Percentiles rank a stretch among this genome's conserved stretches.
These are phyloP conservation scores for Ormia ochracea DNA, from an alignment of 2,888 invertebrate genomes.

Conservation along the genomic window DNA sequence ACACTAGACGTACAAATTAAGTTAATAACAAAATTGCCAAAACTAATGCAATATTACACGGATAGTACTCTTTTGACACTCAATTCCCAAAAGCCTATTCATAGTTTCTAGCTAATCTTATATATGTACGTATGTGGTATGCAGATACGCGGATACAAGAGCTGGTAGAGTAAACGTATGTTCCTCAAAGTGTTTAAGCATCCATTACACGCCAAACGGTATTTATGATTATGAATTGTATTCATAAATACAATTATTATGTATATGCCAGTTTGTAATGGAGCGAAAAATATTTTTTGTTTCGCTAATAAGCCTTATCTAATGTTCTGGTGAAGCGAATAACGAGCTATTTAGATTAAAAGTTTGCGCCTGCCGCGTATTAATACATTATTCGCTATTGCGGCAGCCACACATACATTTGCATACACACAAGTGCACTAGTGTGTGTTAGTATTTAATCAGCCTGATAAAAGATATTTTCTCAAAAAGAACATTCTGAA, in stretches of 20 bases:
- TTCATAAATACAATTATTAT: neutral
- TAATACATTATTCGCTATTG: conserved; percentile 25
- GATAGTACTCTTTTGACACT: neutral
- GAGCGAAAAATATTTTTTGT: conserved; percentile 35
- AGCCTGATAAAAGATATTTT: neutral
- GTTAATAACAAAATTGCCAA: conserved; percentile 19
- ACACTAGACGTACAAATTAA: neutral
- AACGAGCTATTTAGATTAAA: conserved; percentile 71
- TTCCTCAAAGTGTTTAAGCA: conserved; percentile 64
- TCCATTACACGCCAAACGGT: conserved; percentile 71
- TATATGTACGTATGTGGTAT: too few relatives aligned
- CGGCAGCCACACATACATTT: neutral
- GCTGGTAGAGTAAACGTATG: neutral
- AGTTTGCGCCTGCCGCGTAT: conserved; percentile 7
- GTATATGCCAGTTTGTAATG: conserved; percentile 44
- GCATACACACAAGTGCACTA: neutral
- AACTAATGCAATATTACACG: conserved; percentile 6
- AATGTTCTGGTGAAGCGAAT: conserved; percentile 73
- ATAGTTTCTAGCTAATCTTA: neutral
- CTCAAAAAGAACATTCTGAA: conserved; percentile 10
- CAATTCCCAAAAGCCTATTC: conserved; percentile 4
- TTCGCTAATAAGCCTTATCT: conserved; percentile 68
- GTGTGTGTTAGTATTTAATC: neutral
- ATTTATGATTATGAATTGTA: conserved; percentile 71
- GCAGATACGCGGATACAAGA: too few relatives aligned